These are phyloP conservation scores for Molothrus aeneus DNA, from an alignment of 2,797 vertebrate species.

Conservation along the genomic window DNA sequence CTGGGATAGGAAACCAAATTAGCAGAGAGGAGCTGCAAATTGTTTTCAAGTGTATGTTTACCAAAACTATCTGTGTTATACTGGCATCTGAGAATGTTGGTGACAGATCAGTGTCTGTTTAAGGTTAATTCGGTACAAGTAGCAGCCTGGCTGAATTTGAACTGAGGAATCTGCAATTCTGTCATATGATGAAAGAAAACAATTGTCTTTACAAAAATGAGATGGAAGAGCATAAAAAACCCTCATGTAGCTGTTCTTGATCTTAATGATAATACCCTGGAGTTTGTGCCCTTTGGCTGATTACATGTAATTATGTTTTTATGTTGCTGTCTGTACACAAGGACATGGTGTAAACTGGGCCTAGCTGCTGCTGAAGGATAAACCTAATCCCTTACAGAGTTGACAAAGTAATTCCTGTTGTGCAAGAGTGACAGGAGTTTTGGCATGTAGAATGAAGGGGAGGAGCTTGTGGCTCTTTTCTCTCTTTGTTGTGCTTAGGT, in stretches of 20 bases:
- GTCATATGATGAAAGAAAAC: neutral
- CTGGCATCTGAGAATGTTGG: neutral
- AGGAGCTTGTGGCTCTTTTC: neutral
- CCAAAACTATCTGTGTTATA: neutral
- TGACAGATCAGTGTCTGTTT: neutral
- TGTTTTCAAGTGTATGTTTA: neutral
- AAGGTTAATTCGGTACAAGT: neutral
- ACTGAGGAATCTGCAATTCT: neutral
- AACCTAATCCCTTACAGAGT: neutral
- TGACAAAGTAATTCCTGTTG: slow-evolving; percentile 33
- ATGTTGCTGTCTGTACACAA: neutral
- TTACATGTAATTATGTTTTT: neutral
- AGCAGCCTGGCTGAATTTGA: neutral
- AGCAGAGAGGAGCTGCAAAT: neutral
- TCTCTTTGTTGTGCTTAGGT: neutral
- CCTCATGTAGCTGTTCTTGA: neutral
- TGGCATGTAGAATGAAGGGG: neutral
- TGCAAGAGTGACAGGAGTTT: neutral
- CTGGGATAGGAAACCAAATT: neutral
- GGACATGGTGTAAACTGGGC: neutral
- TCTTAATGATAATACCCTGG: neutral
- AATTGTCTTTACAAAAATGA: neutral
- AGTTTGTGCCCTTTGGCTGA: neutral
- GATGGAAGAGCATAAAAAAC: neutral
- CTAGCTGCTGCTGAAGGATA: neutral